Base-by-base conservation (phyloP, 2,113 vertebrate species). In the Apaloderma vittatum region DNA sequence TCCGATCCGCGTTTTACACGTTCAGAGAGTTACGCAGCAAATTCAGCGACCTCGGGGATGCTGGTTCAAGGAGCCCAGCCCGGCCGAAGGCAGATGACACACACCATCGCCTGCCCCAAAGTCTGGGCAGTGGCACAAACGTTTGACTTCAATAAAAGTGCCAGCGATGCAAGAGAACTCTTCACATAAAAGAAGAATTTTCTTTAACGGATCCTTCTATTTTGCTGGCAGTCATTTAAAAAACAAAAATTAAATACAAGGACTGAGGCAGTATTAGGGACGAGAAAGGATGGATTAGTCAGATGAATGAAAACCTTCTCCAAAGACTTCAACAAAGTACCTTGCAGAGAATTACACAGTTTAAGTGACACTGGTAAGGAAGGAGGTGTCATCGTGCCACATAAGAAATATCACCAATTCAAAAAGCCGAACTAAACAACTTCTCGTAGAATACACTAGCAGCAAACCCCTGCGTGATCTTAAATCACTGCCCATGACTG, bases 11-110 rank as follows among this genome's bases (percentile, higher is more conserved):
- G 0, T 45, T 94, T 77, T 23, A 57, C 30, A 8, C 6, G 43
- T 15, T 30, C 61, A 27, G 40, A 12, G 36, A n/a, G 5, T 37
- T 17, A 5, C 3, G 29, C 4, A 18, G 57, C n/a, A 75, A 18
- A 30, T 14, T 14, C 73, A 52, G 51, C 46, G 27, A 2, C 30
- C 27, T 12, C 1, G 7, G 18, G 0, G 14, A 66, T 1, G 67
- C 46, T 51, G 22, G 51, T 7, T 52, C 16, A 21, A 34, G 49
- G 2, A 61, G n/a, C 17, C 16, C 46, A 48, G 8, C 29, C 61
- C 9, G 4, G 15, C 29, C 11, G 0, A 8, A 43, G 51, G 15
- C 62, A 30, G 65, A 23, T 5, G n/a, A 62, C 3, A 14, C 16
- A 11, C 46, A 30, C 5, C 4, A 0, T 8, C 74, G 63, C 26